These are phyloP conservation scores for Zoanthus sansibaricus DNA, from an alignment of 92 coral and sea anemone species.

Conservation along the genomic window DNA sequence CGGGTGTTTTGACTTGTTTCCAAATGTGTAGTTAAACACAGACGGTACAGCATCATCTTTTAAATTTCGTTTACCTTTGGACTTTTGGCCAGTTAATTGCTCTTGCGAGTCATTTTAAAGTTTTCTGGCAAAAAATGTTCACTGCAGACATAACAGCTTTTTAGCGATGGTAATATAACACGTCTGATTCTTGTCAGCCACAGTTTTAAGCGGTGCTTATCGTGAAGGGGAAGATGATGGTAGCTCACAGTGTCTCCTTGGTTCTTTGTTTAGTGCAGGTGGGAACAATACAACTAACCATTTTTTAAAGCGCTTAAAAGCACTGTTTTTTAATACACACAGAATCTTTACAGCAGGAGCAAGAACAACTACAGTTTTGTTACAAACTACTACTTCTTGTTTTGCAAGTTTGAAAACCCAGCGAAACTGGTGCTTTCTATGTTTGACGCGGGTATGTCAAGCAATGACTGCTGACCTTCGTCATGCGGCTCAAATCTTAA, in stretches of 20 bases:
- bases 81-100: neutral
- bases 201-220: neutral
- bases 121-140: neutral
- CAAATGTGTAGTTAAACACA: no score
- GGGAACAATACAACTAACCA: neutral
- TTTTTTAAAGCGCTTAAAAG: neutral
- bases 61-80: neutral
- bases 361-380: neutral
- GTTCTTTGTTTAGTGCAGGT: neutral
- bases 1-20: no score
- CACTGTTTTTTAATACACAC: neutral
- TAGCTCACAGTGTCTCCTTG: neutral
- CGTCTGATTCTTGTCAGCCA: neutral
- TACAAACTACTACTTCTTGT: neutral
- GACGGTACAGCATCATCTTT: neutral
- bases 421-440: neutral
- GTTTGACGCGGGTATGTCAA: neutral
- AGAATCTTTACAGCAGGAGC: neutral
- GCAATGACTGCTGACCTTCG: constrained; percentile 13
- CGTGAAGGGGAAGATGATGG: constrained; percentile 1
- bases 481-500: constrained; percentile 19
- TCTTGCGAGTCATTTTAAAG: neutral
- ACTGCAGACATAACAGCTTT: neutral
- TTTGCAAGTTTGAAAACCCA: neutral
- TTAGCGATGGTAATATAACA: neutral